A percentile compares a stretch with the other conserved stretches of the same genome.
Evolutionary conservation across 2,888 invertebrate species (phyloP).

Genomic region (Acanthosoma haemorrhoidale): DNA sequence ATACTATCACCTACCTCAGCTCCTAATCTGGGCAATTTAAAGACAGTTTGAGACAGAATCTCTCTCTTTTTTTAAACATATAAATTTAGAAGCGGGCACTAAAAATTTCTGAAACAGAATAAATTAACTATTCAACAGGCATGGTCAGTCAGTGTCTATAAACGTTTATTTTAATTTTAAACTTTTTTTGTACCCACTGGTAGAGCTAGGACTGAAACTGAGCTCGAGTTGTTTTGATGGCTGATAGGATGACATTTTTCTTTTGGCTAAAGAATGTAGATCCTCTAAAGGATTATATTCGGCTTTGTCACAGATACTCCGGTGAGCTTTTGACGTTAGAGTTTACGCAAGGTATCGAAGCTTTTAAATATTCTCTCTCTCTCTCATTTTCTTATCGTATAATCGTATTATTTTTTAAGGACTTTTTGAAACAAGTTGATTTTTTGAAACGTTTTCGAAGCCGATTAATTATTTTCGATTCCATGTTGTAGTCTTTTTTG

Average conservation of each 20-base stretch:
- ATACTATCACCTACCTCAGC: too few species aligned
- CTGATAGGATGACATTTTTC: constrained; percentile 10
- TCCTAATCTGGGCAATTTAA: neutral
- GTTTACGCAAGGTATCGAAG: neutral
- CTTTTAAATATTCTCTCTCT: too few species aligned
- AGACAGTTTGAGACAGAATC: neutral
- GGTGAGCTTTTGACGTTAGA: neutral
- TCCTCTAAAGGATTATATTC: constrained; percentile 2
- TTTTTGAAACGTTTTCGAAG: too few species aligned
- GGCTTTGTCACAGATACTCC: neutral
- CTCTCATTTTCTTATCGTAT: too few species aligned
- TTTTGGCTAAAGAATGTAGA: neutral
- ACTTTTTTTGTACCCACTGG: neutral
- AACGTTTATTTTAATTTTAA: neutral
- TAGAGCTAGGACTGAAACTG: neutral
- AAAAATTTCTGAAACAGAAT: neutral
- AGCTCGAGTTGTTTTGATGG: neutral
- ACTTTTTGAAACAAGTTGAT: too few species aligned
- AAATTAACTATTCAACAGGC: neutral
- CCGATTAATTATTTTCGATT: too few species aligned
- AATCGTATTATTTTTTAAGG: too few species aligned
- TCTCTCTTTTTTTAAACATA: neutral
- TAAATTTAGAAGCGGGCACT: neutral
- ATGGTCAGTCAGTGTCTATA: neutral
- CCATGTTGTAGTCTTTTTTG: too few species aligned